Evolutionary conservation across 2,113 vertebrate species (phyloP), one percentile per base, ranked within the genome.

Genomic region (Tetraodon nigroviridis): DNA sequence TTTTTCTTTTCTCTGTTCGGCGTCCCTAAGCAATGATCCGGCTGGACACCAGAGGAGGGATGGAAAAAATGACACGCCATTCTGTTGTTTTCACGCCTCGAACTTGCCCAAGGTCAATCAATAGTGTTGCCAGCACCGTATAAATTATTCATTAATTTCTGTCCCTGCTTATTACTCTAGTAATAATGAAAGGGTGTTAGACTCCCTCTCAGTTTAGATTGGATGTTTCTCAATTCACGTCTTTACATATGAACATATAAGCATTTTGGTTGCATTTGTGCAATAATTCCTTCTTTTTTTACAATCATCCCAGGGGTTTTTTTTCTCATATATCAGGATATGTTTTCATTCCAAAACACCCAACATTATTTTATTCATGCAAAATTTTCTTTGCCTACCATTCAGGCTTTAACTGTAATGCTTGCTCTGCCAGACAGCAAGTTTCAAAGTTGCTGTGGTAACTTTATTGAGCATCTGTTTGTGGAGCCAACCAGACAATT

Each of bases 401-500:
- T 47, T 51, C 44, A 16, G 44, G 17, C 6, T 16, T 45, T n/a
- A 45, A 16, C 44, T 45, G 13, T 45, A 6, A 37, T 16, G n/a
- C 15, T 46, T 16, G 7, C 14, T 16, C 5, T 17, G 6, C 17
- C 44, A 46, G n/a, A 46, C n/a, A 17, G 15, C 45, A 63, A 61
- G 44, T 67, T 37, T 61, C n/a, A 41, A 53, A 80, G 74, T 73
- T 83, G 58, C 44, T 67, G 61, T 37, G 21, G 41, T 51, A 69
- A 75, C 67, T 71, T 60, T 71, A 71, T 54, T 44, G 58, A 69
- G 80, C 78, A 82, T 84, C 78, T 86, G 86, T 72, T 82, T 71
- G 22, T 41, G 50, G 47, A 51, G 8, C 10, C 46, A 37, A 48
- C 59, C 67, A 81, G 81, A 79, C 58, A 69, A 49, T 75, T 71